Percentiles rank a stretch among this genome's conserved stretches.
phyloP scores from a whole-genome alignment of 2,113 vertebrate genomes.

The Elephas maximus region DNA sequence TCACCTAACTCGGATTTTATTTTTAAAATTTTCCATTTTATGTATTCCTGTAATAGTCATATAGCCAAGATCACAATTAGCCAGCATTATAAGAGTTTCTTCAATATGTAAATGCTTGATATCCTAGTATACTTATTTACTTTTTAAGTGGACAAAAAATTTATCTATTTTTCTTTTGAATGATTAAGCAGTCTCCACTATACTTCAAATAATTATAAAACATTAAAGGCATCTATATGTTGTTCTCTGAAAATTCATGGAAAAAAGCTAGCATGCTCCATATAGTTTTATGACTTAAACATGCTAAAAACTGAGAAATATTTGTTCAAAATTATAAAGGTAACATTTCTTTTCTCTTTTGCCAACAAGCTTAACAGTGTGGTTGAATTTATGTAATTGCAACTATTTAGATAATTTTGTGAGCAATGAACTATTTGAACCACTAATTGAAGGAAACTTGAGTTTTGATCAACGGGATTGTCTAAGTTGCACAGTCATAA shows the following conservation, averaged over 20 bases:
- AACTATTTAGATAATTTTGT: slow-evolving; percentile 22
- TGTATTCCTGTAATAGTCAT: background rate
- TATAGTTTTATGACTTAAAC: background rate
- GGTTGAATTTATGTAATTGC: background rate
- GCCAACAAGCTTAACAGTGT: background rate
- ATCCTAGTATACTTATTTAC: background rate
- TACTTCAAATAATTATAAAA: slow-evolving; percentile 5
- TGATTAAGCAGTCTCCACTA: background rate
- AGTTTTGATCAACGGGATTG: slow-evolving; percentile 31
- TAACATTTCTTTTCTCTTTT: background rate
- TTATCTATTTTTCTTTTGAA: slow-evolving; percentile 7
- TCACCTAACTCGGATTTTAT: background rate
- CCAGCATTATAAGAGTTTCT: background rate
- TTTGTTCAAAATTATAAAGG: background rate
- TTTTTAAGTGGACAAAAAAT: background rate
- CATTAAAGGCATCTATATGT: background rate
- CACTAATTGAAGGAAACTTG: slow-evolving; percentile 49
- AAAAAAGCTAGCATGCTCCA: background rate
- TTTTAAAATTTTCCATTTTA: background rate
- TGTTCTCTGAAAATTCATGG: slow-evolving; percentile 13
- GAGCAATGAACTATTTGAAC: slow-evolving; percentile 59
- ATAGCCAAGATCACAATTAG: background rate
- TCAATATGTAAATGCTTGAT: background rate
- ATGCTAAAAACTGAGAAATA: background rate
- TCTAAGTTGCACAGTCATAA: slow-evolving; percentile 46